Evolutionary conservation across 2,113 vertebrate genomes (phyloP), one percentile per base, ranked within the genome.

Genomic region (Pelvicachromis taeniatus): DNA sequence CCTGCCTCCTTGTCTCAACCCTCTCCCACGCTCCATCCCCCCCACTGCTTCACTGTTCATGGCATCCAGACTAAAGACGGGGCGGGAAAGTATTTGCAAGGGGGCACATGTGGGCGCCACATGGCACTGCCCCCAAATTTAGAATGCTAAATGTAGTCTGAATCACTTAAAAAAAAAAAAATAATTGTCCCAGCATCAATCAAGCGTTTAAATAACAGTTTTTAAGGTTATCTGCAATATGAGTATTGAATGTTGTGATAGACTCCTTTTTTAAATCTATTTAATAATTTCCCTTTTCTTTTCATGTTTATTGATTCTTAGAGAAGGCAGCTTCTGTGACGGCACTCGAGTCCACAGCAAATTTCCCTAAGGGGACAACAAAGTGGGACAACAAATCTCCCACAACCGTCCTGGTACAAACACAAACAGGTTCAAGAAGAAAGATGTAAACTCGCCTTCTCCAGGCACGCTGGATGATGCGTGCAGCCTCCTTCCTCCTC

Each of bases 71-170:
- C 87, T 59, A 5, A 85, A 88, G n/a, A 73, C 7, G 7, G 61
- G 75, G 63, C 23, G 17, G 77, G 59, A 65, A 53, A 31, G 89
- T 78, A 87, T 75, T 81, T 88, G 80, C 68, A 75, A 78, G 88
- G 56, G 83, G 90, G 81, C 85, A 94, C 96, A 96, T 92, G 89
- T 95, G 92, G 89, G 78, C 48, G 63, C 86, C 95, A 91, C 92
- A 96, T 93, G 93, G 88, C 26, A 82, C 81, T 65, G 61, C 19
- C 61, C 35, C 59, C 61, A 65, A 65, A 65, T 65, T 21, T 38
- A 38, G 33, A 65, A 38, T 65, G 61, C 33, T 65, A 65, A 65
- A 23, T 40, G 35, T 7, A 4, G n/a, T 40, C 61, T 40, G 61
- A 65, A 40, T 65, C 2, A 2, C 35, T 65, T 40, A 4, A 40